A percentile compares a stretch with the other conserved stretches of the same genome.
Conservation (phyloP, 92 coral and sea anemone genomes). For the Zoanthus sansibaricus region DNA sequence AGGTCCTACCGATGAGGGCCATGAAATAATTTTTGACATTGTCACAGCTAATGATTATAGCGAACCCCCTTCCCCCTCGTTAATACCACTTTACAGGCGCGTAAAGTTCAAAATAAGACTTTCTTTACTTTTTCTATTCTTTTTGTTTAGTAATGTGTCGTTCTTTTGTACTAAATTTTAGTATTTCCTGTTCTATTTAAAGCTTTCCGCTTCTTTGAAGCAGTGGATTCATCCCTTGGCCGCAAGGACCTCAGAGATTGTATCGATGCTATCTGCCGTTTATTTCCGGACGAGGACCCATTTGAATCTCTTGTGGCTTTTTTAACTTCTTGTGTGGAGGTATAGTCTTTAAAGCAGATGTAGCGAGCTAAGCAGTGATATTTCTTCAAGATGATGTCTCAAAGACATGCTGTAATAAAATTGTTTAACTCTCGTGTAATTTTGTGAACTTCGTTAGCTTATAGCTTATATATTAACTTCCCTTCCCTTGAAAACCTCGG, state of each 20-base stretch:
- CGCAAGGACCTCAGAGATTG: conserved; percentile 84
- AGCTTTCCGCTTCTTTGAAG: conserved; percentile 73
- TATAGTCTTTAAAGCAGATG: conserved; percentile 10
- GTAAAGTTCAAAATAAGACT: no score
- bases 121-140: background rate
- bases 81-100: no score
- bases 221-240: conserved; percentile 64
- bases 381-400: background rate
- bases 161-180: background rate
- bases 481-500: no score
- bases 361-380: background rate
- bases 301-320: conserved; percentile 86
- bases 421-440: background rate
- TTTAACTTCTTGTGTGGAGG: conserved; percentile 93
- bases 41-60: no score
- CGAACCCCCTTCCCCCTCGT: no score
- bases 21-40: no score
- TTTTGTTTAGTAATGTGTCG: background rate
- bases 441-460: background rate
- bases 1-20: no score
- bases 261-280: conserved; percentile 69
- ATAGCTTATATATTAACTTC: no score
- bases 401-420: background rate
- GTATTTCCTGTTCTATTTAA: conserved; percentile 10
- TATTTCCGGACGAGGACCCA: conserved; percentile 72